Base-by-base conservation (phyloP, 2,888 invertebrate species). In the Scaptomyza caliginosa region DNA sequence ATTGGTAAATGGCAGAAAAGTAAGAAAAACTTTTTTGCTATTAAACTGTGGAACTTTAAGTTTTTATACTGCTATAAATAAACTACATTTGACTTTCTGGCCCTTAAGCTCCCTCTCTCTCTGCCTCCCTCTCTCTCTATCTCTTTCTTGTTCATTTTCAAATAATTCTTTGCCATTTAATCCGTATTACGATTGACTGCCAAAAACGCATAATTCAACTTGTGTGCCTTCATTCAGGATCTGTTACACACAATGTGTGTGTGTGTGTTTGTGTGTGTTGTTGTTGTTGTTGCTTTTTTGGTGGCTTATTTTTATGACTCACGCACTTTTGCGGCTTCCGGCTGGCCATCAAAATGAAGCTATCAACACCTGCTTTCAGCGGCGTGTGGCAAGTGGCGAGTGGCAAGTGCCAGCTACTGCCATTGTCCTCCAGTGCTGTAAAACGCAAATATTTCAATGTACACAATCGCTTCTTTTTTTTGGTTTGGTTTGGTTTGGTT, bases 261-360 rank as follows among this genome's bases (percentile, higher is more conserved):
- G 34, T 38, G 28, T 42, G 28, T 34, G 51, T 42, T 19, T 40
- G 52, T 57, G 28, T 32, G 28, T 40, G 11, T 51, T 42, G 43
- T 52, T 43, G 52, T 56, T 32, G 13, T 7, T 57, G 48, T 50
- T 50, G 32, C n/a, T 56, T 52, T 40, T 40, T 69, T 71, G 67
- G 43, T 64, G 56, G 40, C 86, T 86, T 81, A 86, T 86, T 81
- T 81, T 83, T 81, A 81, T 83, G 81, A 86, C 81, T 81, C 81
- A 81, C 81, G 81, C 81, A 81, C 86, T 81, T 85, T 80, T 81
- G 86, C 77, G 81, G 86, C 86, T 81, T 86, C 81, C 86, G 86
- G 64, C 77, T 67, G 84, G 74, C 86, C 81, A 80, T 83, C 81
- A 80, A 80, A 79, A 86, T 81, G 86, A 80, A 81, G 81, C 86